Percentiles rank a stretch among this genome's conserved stretches.
Evolutionary conservation across 2,113 vertebrate species (phyloP).

Genomic region (Eptatretus burgeri): DNA sequence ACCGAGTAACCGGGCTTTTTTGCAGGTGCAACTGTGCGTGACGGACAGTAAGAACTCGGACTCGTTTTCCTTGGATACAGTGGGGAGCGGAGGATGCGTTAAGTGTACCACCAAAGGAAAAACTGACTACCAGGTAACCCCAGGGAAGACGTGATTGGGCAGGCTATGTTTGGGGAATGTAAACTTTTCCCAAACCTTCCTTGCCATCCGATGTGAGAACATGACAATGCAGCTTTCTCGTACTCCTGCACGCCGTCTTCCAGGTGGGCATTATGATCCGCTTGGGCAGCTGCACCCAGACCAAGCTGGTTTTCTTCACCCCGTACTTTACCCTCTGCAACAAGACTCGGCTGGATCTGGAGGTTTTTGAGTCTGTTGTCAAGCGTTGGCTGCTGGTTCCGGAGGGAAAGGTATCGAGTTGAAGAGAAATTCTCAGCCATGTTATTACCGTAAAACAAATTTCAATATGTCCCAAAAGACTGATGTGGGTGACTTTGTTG

Average conservation of each 20-base stretch:
- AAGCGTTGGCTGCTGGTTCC: neutral
- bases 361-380: slow-evolving; percentile 18
- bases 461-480: too few species aligned
- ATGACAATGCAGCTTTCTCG: too few species aligned
- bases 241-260: neutral
- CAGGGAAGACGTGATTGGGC: too few species aligned
- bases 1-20: too few species aligned
- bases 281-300: slow-evolving; percentile 82
- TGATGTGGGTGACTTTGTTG: too few species aligned
- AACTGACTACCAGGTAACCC: slow-evolving; percentile 55
- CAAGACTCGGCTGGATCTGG: slow-evolving; percentile 50
- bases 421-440: too few species aligned
- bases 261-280: slow-evolving; percentile 75
- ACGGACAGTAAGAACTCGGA: slow-evolving; percentile 66
- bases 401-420: neutral
- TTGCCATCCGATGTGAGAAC: too few species aligned
- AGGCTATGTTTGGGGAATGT: neutral
- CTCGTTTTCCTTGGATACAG: slow-evolving; percentile 65
- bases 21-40: slow-evolving; percentile 56
- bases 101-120: slow-evolving; percentile 31
- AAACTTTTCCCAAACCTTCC: too few species aligned
- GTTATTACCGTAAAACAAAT: too few species aligned
- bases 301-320: slow-evolving; percentile 53
- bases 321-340: slow-evolving; percentile 74
- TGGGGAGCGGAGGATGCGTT: slow-evolving; percentile 79